phyloP scores from a whole-genome alignment of 2,888 invertebrate genomes.

The Unio pictorum region DNA sequence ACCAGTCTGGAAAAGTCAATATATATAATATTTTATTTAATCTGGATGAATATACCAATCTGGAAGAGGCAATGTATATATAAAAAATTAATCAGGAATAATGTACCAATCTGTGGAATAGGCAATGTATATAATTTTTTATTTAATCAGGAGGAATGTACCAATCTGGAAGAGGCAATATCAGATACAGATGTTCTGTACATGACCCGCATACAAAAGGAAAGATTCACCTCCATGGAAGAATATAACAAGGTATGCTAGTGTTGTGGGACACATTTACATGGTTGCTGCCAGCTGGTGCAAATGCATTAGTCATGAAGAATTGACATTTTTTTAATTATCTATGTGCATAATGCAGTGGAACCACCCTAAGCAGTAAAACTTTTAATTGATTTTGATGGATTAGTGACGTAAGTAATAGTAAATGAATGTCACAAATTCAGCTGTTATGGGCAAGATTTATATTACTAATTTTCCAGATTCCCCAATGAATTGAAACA shows the following conservation, averaged over 20 bases:
- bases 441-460: too few relatives aligned
- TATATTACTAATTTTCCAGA: too few relatives aligned
- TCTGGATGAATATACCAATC: not conserved
- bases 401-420: too few relatives aligned
- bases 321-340: too few relatives aligned
- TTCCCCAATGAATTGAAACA: too few relatives aligned
- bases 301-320: too few relatives aligned
- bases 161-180: constrained; percentile 84
- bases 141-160: constrained; percentile 63
- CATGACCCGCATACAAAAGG: constrained; percentile 97
- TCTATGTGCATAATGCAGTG: too few relatives aligned
- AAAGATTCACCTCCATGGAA: constrained; percentile 86
- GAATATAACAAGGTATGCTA: constrained; percentile 84
- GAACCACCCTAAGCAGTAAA: too few relatives aligned
- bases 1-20: not conserved
- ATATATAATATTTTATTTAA: not conserved
- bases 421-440: too few relatives aligned
- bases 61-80: not conserved
- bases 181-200: constrained; percentile 97
- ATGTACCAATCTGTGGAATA: not conserved
- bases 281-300: not conserved
- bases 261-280: not conserved
- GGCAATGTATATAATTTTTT: not conserved
- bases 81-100: not conserved
- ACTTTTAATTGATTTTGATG: too few relatives aligned